phyloP scores from a whole-genome alignment of 2,888 invertebrate genomes.

The Dynastes hyllus region DNA sequence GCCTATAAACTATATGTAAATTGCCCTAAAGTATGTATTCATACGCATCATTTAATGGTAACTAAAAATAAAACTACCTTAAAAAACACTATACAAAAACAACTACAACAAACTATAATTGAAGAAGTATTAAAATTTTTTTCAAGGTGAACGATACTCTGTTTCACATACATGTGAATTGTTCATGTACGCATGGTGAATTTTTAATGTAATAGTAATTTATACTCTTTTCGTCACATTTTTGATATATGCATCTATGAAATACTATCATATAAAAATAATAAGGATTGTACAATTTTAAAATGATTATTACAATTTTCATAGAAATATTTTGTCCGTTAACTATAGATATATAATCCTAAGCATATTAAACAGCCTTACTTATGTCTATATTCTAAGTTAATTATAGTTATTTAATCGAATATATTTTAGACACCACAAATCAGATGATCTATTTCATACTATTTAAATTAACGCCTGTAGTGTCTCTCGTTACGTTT shows the following conservation, averaged over 20 bases:
- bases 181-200: background rate
- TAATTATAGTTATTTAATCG: conserved; percentile 43
- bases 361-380: conserved; percentile 53
- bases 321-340: conserved; percentile 43
- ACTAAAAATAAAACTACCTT: conserved; percentile 38
- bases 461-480: conserved; percentile 8
- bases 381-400: conserved; percentile 49
- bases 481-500: conserved; percentile 23
- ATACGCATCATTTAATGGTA: conserved; percentile 39
- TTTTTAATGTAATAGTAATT: background rate
- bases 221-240: conserved; percentile 4
- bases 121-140: conserved; percentile 10
- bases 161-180: background rate
- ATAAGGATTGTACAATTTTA: conserved; percentile 47
- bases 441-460: conserved; percentile 12
- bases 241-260: conserved; percentile 32
- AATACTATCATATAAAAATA: conserved; percentile 45
- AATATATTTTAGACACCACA: conserved; percentile 36
- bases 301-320: conserved; percentile 41
- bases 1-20: conserved; percentile 40
- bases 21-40: conserved; percentile 41
- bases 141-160: background rate
- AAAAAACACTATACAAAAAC: conserved; percentile 44
- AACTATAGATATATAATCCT: conserved; percentile 39
- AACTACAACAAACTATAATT: conserved; percentile 23